Conservation (phyloP, 2,888 invertebrate species). For the Synanthedon vespiformis region DNA sequence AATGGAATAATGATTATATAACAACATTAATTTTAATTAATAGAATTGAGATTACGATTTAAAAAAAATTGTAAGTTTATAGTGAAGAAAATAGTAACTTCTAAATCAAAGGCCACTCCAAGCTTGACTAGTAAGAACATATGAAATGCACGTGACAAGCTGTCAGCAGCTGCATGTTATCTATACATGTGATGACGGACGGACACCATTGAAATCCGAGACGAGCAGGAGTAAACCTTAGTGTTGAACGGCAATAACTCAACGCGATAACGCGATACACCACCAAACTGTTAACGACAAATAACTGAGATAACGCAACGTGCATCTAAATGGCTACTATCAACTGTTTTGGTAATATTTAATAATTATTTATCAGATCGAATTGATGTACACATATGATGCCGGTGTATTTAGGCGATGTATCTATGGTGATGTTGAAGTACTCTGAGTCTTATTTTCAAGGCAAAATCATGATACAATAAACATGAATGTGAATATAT, state of each 20-base stretch:
- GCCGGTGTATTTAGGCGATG: conserved; percentile 11
- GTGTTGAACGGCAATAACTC: conserved; percentile 49
- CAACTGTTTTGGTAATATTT: conserved; percentile 60
- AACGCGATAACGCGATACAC: conserved; percentile 52
- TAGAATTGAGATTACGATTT: too few species aligned
- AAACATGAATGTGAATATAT: too few species aligned
- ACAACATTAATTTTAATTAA: too few species aligned
- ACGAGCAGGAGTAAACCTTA: conserved; percentile 30
- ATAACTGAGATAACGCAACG: conserved; percentile 62
- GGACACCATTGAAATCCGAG: conserved; percentile 44
- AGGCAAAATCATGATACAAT: too few species aligned
- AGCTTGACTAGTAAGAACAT: background rate
- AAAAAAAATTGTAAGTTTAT: too few species aligned
- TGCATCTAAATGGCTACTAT: conserved; percentile 61
- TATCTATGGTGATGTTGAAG: too few species aligned
- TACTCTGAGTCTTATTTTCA: too few species aligned
- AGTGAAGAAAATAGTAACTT: too few species aligned
- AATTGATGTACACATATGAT: conserved; percentile 35
- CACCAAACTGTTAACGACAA: conserved; percentile 61
- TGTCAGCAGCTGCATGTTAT: conserved; percentile 28
- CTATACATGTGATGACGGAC: conserved; percentile 18
- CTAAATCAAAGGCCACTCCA: background rate
- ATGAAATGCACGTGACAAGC: conserved; percentile 20
- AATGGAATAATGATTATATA: too few species aligned
- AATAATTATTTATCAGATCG: conserved; percentile 67